Evolutionary conservation across 1,140 invertebrate genomes (phyloP).

Genomic region (Catajapyx aquilonaris): DNA sequence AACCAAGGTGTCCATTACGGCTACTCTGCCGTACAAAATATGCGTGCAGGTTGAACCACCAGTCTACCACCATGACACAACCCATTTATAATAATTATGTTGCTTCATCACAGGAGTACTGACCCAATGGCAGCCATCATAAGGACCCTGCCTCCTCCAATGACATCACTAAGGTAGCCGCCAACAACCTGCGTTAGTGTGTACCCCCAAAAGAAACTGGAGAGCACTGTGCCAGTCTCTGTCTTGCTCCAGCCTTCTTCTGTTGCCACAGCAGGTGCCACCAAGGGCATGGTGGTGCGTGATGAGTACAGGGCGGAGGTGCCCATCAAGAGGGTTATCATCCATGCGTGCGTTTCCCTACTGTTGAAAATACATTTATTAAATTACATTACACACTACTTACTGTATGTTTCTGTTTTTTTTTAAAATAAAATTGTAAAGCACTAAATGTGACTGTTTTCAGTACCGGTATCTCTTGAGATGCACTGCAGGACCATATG

Average conservation of each 20-base stretch:
- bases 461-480: too few relatives aligned
- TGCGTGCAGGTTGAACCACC: too few relatives aligned
- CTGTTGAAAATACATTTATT: conserved; percentile 16
- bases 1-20: too few relatives aligned
- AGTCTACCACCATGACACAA: too few relatives aligned
- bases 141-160: conserved; percentile 44
- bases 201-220: conserved; percentile 59
- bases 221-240: conserved; percentile 43
- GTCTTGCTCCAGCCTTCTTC: conserved; percentile 48
- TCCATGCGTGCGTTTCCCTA: conserved; percentile 32
- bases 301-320: conserved; percentile 43
- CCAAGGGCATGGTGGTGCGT: conserved; percentile 41
- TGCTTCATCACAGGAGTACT: too few relatives aligned
- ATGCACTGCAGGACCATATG: too few relatives aligned
- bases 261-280: conserved; percentile 37
- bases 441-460: too few relatives aligned
- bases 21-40: too few relatives aligned
- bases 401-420: too few relatives aligned
- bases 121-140: conserved; percentile 35
- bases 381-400: conserved; percentile 7
- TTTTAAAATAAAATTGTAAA: too few relatives aligned
- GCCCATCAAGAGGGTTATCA: conserved; percentile 35
- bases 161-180: conserved; percentile 41
- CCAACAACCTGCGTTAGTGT: conserved; percentile 43
- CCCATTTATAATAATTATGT: too few relatives aligned